Percentiles rank a stretch among this genome's conserved stretches.
Evolutionary conservation across 2,888 invertebrate genomes (phyloP).

Genomic region (Frankliniella intonsa): DNA sequence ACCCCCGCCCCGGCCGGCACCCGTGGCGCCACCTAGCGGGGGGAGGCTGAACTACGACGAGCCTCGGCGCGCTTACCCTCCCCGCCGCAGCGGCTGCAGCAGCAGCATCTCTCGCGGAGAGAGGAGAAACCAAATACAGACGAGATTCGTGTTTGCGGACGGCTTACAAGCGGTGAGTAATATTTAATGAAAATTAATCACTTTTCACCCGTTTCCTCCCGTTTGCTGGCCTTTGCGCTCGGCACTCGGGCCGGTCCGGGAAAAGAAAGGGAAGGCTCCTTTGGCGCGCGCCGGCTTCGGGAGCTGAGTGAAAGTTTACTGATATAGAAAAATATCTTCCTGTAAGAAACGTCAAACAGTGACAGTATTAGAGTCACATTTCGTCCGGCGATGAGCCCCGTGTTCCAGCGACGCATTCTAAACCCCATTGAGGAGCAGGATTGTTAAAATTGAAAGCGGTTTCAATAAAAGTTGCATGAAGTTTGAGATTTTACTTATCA

Average conservation of each 20-base stretch:
- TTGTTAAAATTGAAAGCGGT: too few relatives aligned
- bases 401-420: too few relatives aligned
- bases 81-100: not conserved
- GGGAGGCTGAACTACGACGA: not conserved
- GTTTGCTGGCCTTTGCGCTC: not conserved
- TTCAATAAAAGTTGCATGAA: too few relatives aligned
- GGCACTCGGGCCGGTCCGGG: too few relatives aligned
- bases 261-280: too few relatives aligned
- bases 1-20: not conserved
- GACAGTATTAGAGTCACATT: too few relatives aligned
- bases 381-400: too few relatives aligned
- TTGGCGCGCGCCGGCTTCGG: too few relatives aligned
- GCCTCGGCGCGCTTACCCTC: not conserved
- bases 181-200: conserved; percentile 25
- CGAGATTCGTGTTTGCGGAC: conserved; percentile 26
- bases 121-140: not conserved
- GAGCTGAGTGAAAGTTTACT: too few relatives aligned
- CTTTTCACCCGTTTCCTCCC: not conserved
- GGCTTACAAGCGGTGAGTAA: conserved; percentile 26
- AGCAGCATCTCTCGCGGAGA: not conserved
- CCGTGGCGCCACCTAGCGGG: not conserved
- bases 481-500: too few relatives aligned
- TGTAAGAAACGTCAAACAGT: not conserved
- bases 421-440: too few relatives aligned
- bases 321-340: not conserved